A percentile compares a stretch with the other conserved stretches of the same genome.
Evolutionary conservation across 2,113 vertebrate species (phyloP).

Genomic region (Rynchops niger): DNA sequence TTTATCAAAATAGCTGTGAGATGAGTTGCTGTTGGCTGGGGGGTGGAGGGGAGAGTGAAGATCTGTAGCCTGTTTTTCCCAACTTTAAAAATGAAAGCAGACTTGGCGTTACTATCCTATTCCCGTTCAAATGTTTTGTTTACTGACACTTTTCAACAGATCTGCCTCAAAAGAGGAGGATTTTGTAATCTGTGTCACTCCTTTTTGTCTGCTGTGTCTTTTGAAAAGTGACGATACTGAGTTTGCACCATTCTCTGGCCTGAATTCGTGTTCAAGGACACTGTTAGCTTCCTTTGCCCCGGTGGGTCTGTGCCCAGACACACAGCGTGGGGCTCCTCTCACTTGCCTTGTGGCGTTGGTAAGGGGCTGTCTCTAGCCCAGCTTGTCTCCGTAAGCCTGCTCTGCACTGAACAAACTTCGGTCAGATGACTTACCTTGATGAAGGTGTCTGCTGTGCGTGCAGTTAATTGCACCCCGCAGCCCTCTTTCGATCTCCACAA

Average conservation of each 20-base stretch:
- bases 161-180: background rate
- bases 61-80: background rate
- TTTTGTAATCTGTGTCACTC: background rate
- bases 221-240: too few species aligned
- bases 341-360: accelerated
- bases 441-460: background rate
- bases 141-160: background rate
- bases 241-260: background rate
- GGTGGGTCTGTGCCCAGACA: background rate
- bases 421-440: background rate
- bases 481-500: background rate
- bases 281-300: background rate
- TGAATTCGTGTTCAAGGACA: background rate
- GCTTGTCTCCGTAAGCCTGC: background rate
- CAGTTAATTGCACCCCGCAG: too few species aligned
- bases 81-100: background rate
- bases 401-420: background rate
- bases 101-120: background rate
- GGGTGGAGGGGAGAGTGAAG: background rate
- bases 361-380: too few species aligned
- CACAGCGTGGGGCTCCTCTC: accelerated
- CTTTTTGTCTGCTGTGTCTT: background rate
- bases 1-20: background rate
- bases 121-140: background rate
- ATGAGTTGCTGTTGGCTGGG: background rate